Evolutionary conservation across 2,888 invertebrate species (phyloP), one percentile per base, ranked within the genome.

Genomic region (Chymomyza procnemis): DNA sequence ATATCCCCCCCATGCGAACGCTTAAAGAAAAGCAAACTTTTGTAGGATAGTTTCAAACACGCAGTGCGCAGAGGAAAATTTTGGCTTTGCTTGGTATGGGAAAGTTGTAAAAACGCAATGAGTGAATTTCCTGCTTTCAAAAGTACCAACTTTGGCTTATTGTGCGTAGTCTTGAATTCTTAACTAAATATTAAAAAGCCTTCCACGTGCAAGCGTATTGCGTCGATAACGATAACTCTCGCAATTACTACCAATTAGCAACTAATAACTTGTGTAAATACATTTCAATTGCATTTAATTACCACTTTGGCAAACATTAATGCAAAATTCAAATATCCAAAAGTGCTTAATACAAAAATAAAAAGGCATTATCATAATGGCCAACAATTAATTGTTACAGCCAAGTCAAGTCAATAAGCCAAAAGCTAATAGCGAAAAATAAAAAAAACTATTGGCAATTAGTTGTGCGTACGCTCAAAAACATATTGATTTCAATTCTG

Each of bases 401-500:
- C 12, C 34, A 41, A 12, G 9, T 41, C 12, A 41, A 41, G 34
- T 41, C 34, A 41, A 41, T 41, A 41, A 41, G 34, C 34, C 34
- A 41, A 12, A 41, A 41, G 34, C 34, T 41, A 41, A 41, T 41
- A 12, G 34, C 34, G 6, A 12, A 41, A 9, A 34, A 34, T 4
- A 5, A 26, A 26, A 26, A 26, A 6, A n/a, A n/a, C n/a, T n/a
- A 26, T 41, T 41, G 34, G 34, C 34, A 41, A 41, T 41, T 41
- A 41, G 34, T 41, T 41, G 60, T 22, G 46, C 50, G 69, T 22
- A 50, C 50, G 69, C 64, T 66, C 67, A 60, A 57, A 62, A 61
- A 73, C 76, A 47, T 61, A 79, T 67, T 69, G 68, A 75, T 78
- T 65, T 60, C 67, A 67, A 67, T 21, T 18, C 26, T 65, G 52